phyloP scores from a whole-genome alignment of 35 echinoderm and acorn worm genomes.

The Acanthaster planci region DNA sequence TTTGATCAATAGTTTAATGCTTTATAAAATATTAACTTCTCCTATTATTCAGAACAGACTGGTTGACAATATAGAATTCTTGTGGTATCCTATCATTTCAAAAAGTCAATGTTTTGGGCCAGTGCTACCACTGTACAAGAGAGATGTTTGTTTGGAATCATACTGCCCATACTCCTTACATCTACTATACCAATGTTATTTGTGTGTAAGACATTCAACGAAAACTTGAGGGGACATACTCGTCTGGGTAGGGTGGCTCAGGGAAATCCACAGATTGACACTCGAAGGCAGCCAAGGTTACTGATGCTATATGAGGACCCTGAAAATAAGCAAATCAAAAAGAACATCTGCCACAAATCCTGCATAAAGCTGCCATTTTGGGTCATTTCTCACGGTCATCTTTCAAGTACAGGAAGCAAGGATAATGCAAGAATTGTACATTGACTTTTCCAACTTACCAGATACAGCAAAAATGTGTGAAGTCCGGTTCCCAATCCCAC shows the following conservation, averaged over 20 bases:
- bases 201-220: not conserved
- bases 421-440: too few relatives aligned
- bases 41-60: too few relatives aligned
- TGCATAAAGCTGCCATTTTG: not conserved
- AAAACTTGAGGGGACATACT: conserved; percentile 71
- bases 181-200: not conserved
- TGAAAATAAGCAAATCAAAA: conserved; percentile 36
- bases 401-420: too few relatives aligned
- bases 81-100: too few relatives aligned
- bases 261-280: conserved; percentile 93
- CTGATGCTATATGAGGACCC: conserved; percentile 96
- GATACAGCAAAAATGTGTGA: conserved; percentile 88
- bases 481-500: conserved; percentile 92
- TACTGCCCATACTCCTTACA: too few relatives aligned
- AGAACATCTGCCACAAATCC: not conserved
- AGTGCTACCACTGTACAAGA: too few relatives aligned
- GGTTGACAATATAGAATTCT: too few relatives aligned
- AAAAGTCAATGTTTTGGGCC: too few relatives aligned
- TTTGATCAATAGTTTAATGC: too few relatives aligned
- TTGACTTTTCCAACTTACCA: conserved; percentile 66
- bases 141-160: too few relatives aligned
- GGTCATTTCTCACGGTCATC: too few relatives aligned
- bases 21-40: too few relatives aligned
- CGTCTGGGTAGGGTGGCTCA: conserved; percentile 92
- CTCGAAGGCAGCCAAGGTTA: conserved; percentile 95